phyloP scores from a whole-genome alignment of 2,888 invertebrate genomes.

The Melieria crassipennis region DNA sequence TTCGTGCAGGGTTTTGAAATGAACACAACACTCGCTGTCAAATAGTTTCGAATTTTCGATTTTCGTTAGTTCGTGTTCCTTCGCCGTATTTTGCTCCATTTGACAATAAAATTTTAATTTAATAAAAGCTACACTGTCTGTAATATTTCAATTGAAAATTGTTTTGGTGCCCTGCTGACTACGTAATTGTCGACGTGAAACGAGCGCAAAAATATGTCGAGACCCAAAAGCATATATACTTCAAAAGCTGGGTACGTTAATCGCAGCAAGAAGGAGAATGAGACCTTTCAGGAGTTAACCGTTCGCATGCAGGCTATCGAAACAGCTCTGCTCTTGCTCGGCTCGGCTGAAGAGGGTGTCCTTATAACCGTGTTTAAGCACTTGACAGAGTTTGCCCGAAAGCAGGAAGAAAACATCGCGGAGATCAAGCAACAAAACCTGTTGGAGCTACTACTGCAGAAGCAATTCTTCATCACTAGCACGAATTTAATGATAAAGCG shows the following conservation, averaged over 20 bases:
- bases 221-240: conserved; percentile 34
- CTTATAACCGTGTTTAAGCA: conserved; percentile 52
- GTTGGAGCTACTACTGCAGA: conserved; percentile 48
- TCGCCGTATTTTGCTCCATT: no score
- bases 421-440: conserved; percentile 47
- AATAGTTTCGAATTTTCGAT: not conserved
- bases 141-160: no score
- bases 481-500: conserved; percentile 49
- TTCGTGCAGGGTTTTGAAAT: not conserved
- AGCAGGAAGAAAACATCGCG: conserved; percentile 49
- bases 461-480: conserved; percentile 47
- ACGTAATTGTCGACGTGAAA: not conserved
- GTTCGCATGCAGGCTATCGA: conserved; percentile 47
- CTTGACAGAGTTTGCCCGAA: conserved; percentile 51
- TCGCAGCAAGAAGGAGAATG: conserved; percentile 47
- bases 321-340: conserved; percentile 50
- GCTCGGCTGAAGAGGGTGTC: conserved; percentile 52
- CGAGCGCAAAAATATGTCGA: conserved; percentile 32
- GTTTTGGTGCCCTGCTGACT: no score
- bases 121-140: no score
- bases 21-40: not conserved
- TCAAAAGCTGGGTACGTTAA: conserved; percentile 49
- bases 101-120: no score
- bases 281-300: conserved; percentile 46
- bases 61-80: no score